Conservation (phyloP, 2,888 invertebrate species). For the Epiblema foenella region DNA sequence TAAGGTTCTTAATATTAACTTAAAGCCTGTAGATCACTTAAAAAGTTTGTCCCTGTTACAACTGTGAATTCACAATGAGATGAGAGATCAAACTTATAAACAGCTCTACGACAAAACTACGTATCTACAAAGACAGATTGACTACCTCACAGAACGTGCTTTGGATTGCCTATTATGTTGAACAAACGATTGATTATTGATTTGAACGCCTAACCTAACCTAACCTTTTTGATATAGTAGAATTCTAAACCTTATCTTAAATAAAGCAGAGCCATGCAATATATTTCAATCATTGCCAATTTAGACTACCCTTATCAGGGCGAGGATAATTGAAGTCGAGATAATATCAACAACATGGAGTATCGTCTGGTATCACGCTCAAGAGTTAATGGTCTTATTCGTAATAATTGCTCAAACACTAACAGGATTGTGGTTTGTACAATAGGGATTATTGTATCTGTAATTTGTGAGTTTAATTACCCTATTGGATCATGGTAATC, state of each 20-base stretch:
- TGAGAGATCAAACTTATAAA: too few relatives aligned
- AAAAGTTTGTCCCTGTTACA: not conserved
- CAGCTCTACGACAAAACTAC: too few relatives aligned
- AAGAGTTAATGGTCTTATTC: constrained; percentile 14
- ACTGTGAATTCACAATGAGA: too few relatives aligned
- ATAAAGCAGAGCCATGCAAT: constrained; percentile 26
- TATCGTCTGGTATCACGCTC: constrained; percentile 1
- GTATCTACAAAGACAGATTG: not conserved
- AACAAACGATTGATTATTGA: constrained; percentile 11
- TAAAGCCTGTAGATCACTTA: not conserved
- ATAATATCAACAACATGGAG: constrained; percentile 17
- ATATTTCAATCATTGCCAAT: constrained; percentile 40
- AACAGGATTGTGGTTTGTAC: constrained; percentile 5
- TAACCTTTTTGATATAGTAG: not conserved
- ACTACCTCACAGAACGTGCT: not conserved
- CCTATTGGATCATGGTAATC: not conserved
- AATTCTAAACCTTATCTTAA: constrained; percentile 18
- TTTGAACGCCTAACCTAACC: not conserved
- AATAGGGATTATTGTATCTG: constrained; percentile 11
- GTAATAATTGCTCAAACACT: constrained; percentile 3
- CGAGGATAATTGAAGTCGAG: constrained; percentile 31
- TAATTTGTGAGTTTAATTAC: constrained; percentile 13
- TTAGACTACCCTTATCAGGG: constrained; percentile 33
- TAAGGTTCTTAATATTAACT: too few relatives aligned
- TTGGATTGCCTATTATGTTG: not conserved